Evolutionary conservation across 1,140 invertebrate species (phyloP), one percentile per base, ranked within the genome.

Genomic region (Drosophila funebris): DNA sequence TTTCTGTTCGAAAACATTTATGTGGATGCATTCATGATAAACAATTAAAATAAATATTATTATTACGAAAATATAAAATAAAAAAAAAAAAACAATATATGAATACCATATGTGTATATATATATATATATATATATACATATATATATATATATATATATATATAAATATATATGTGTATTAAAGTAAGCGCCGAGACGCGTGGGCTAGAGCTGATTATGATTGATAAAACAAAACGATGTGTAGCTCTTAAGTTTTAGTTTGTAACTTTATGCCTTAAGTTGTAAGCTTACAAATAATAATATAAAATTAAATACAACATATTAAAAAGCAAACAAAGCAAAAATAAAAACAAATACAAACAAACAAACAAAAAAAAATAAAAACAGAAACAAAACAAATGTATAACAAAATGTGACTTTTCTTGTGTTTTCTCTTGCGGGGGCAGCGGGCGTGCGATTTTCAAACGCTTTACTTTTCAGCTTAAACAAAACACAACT

Each of bases 271-370:
- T 87, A 88, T 77, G 87, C 87, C 81, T 90, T 90, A 90, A 90
- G 87, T 90, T 90, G 78, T 90, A 90, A 90, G 87, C 87, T 90
- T 90, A 90, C 66, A 85, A 79, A 67, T 79, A 89, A 85, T 79
- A 78, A 78, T 77, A 80, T 90, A 64, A 83, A 77, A 77, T 76
- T 90, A 90, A 90, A 90, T 77, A 87, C 76, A 83, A 87, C 82
- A 85, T 87, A 85, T 85, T 85, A 73, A 85, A 87, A 87, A 85
- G 78, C 78, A 81, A 85, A 87, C 64, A 85, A 85, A 71, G 66
- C 52, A 69, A 73, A 41, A 58, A 69, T 63, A 53, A 79, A 78
- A 76, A 84, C 76, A 68, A 85, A 77, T 70, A 81, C 72, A 63
- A 81, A 77, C 43, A 68, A 73, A 67, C 53, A 77, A 66, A 64